Evolutionary conservation across 2,797 vertebrate species (phyloP), one percentile per base, ranked within the genome.

Genomic region (Aldrovandia affinis): DNA sequence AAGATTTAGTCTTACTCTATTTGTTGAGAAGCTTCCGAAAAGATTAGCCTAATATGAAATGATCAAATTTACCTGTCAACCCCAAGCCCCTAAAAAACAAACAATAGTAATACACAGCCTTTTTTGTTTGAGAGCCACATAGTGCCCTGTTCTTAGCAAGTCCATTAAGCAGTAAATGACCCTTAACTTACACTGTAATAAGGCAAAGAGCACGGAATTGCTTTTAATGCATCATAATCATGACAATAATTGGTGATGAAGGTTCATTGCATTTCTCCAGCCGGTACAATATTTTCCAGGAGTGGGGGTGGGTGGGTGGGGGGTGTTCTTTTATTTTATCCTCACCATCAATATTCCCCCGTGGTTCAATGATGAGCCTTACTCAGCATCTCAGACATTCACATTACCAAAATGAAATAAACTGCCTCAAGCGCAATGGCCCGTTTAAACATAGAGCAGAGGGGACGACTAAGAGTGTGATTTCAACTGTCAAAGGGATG

Each of bases 131-230:
- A 47, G 22, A 47, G 42, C 42, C 8, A n/a, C 42, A 44, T 9
- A 47, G 73, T 77, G 25, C 20, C 73, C 90, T 92, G 91, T 91
- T 88, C 88, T 82, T 90, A 86, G 90, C 83, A 88, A 94, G 93
- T 93, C 94, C 95, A 94, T 95, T 95, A 95, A 91, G 93, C 93
- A 94, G 91, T 89, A 94, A 96, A 96, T 95, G 94, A 94, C 93
- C 95, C 94, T 88, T 89, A 87, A 88, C 94, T 93, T 90, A 87
- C 89, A 89, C 90, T 90, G 90, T 93, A 92, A 93, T 92, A 92
- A 92, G 93, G 90, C 91, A 90, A 90, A 89, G 87, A 90, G 89
- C 86, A 88, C 86, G 88, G 85, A 91, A 91, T 88, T 91, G 87
- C 91, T 86, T 92, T 95, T 95, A 95, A 95, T 95, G 91, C 88